phyloP scores from a whole-genome alignment of 2,888 invertebrate species.

The Argyresthia albistria region DNA sequence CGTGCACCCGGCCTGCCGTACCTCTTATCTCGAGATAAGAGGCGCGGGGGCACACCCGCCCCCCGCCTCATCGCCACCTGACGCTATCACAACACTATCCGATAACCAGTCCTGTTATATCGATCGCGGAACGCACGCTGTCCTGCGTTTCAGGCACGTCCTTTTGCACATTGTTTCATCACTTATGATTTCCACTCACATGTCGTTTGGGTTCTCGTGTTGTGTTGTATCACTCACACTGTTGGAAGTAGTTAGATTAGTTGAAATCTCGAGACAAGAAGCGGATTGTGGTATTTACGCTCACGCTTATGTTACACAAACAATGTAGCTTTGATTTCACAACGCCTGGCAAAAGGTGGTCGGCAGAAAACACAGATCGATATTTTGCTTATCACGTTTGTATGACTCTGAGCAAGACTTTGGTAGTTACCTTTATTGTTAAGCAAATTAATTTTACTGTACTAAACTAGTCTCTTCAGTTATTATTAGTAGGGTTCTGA shows the following conservation, averaged over 20 bases:
- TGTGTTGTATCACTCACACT: not conserved
- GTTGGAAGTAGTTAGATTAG: too few species aligned
- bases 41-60: conserved; percentile 64
- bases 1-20: conserved; percentile 5
- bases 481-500: too few species aligned
- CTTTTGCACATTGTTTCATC: conserved; percentile 21
- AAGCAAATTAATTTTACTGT: too few species aligned
- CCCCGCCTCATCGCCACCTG: conserved; percentile 68
- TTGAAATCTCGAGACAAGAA: not conserved
- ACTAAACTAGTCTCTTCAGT: too few species aligned
- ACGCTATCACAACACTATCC: conserved; percentile 35
- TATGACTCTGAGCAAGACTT: not conserved
- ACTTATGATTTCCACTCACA: not conserved
- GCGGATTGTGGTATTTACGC: not conserved
- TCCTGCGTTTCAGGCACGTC: conserved; percentile 53
- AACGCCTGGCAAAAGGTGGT: conserved; percentile 28
- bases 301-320: not conserved
- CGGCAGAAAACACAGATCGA: conserved; percentile 19
- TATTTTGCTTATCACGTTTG: not conserved
- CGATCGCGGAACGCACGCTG: not conserved
- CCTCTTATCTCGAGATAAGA: conserved; percentile 64
- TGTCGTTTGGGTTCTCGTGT: not conserved
- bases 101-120: conserved; percentile 1
- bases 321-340: not conserved
- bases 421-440: too few species aligned